A percentile compares a stretch with the other conserved stretches of the same genome.
These are phyloP conservation scores for Ips nitidus DNA, from an alignment of 1,140 invertebrate genomes.

Conservation along the genomic window DNA sequence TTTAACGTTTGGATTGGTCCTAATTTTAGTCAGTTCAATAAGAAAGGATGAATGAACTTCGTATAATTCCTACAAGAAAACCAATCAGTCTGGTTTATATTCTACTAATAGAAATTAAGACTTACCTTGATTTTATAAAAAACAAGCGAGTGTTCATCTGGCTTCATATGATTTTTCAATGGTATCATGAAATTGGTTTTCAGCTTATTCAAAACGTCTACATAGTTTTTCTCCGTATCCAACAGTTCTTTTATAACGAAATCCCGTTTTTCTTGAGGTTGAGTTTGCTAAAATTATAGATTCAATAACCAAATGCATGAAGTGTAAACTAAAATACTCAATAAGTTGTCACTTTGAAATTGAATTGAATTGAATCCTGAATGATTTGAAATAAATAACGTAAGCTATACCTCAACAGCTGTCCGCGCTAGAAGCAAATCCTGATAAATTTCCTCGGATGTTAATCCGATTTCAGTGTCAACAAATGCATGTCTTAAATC, in stretches of 20 bases:
- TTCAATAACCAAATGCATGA: background rate
- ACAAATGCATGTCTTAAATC: slow-evolving; percentile 22
- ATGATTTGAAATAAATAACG: slow-evolving; percentile 16
- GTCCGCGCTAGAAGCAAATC: slow-evolving; percentile 66
- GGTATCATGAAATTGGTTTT: slow-evolving; percentile 79
- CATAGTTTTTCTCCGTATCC: slow-evolving; percentile 96
- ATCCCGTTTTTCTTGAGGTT: slow-evolving; percentile 84
- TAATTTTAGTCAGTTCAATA: slow-evolving; percentile 74
- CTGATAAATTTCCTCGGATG: slow-evolving; percentile 81
- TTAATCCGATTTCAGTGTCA: slow-evolving; percentile 50
- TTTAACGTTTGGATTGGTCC: slow-evolving; percentile 54
- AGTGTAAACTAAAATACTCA: no score
- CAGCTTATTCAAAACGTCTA: slow-evolving; percentile 89
- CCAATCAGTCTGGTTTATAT: background rate
- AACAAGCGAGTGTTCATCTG: slow-evolving; percentile 76
- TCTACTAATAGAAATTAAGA: background rate
- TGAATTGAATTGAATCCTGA: background rate
- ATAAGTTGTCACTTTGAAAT: no score
- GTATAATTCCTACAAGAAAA: slow-evolving; percentile 67
- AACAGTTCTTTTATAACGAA: slow-evolving; percentile 94
- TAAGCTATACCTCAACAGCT: slow-evolving; percentile 39
- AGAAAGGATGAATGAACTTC: slow-evolving; percentile 86
- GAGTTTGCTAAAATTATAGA: slow-evolving; percentile 40
- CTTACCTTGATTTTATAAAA: slow-evolving; percentile 86
- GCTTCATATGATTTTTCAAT: slow-evolving; percentile 68